These are phyloP conservation scores for Piprites chloris DNA, from an alignment of 2,113 vertebrate species.

Conservation along the genomic window DNA sequence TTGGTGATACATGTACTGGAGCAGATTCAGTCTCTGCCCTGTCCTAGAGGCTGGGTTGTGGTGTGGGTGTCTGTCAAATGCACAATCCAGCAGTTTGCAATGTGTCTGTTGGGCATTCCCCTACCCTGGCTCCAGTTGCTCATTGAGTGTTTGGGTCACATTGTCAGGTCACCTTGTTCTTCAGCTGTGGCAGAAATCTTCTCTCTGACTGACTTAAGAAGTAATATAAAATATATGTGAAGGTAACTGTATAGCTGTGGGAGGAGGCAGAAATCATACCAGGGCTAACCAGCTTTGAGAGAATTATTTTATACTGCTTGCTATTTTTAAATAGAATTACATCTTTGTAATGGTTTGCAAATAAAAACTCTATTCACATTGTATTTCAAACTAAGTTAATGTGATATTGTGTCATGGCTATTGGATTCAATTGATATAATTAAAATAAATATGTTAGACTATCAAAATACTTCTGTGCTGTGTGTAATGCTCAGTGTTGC, in stretches of 20 bases:
- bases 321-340: not conserved
- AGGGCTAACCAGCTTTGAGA: not conserved
- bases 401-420: not conserved
- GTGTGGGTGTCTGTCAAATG: not conserved
- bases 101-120: not conserved
- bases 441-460: not conserved
- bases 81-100: fast-evolving
- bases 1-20: not conserved
- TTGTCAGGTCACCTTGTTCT: not conserved
- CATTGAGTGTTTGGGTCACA: not conserved
- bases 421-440: not conserved
- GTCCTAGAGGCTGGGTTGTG: not conserved
- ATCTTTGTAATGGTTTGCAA: not conserved
- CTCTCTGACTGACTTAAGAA: not conserved
- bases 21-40: not conserved
- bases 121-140: not conserved
- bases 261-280: not conserved
- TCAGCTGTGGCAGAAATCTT: not conserved
- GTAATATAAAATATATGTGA: not conserved
- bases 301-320: not conserved
- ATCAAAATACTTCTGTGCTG: not conserved
- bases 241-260: not conserved
- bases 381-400: not conserved
- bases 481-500: not conserved
- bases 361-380: not conserved